Evolutionary conservation across 2,113 vertebrate genomes (phyloP).

Genomic region (Scomber scombrus): DNA sequence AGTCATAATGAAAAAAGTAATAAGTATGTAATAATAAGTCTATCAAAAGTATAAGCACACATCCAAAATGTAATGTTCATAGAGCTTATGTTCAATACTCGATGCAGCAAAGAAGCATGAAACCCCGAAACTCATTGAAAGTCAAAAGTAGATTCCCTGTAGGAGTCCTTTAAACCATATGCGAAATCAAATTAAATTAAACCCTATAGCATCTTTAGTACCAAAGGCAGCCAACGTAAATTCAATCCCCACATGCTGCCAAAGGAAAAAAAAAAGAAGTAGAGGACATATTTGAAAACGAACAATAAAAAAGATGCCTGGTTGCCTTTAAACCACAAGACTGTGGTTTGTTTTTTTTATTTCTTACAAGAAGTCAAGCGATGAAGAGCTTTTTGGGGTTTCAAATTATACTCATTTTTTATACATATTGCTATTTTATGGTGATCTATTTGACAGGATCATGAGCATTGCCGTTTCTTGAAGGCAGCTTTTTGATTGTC

Average conservation of each 20-base stretch:
- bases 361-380: constrained; percentile 71
- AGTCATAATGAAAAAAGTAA: constrained; percentile 13
- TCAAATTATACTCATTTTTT: constrained; percentile 66
- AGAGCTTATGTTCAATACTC: constrained; percentile 30
- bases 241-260: constrained; percentile 70
- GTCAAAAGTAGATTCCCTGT: constrained; percentile 59
- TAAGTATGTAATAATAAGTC: neutral
- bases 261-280: constrained; percentile 56
- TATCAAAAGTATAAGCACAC: neutral
- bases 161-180: constrained; percentile 65
- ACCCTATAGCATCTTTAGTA: constrained; percentile 70
- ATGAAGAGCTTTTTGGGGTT: constrained; percentile 62
- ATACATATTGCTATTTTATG: constrained; percentile 53
- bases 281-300: constrained; percentile 69
- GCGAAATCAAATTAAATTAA: constrained; percentile 74
- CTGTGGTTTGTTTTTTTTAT: constrained; percentile 80
- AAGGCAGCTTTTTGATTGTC: constrained; percentile 42
- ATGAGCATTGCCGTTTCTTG: constrained; percentile 14
- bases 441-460: constrained; percentile 57
- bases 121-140: constrained; percentile 54
- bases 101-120: constrained; percentile 26
- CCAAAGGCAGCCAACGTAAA: constrained; percentile 63
- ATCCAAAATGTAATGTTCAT: constrained; percentile 25
- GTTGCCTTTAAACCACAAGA: constrained; percentile 78
- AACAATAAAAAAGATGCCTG: constrained; percentile 76